Conservation (phyloP, 2,113 vertebrate species). For the Potamarius usumacintae region DNA sequence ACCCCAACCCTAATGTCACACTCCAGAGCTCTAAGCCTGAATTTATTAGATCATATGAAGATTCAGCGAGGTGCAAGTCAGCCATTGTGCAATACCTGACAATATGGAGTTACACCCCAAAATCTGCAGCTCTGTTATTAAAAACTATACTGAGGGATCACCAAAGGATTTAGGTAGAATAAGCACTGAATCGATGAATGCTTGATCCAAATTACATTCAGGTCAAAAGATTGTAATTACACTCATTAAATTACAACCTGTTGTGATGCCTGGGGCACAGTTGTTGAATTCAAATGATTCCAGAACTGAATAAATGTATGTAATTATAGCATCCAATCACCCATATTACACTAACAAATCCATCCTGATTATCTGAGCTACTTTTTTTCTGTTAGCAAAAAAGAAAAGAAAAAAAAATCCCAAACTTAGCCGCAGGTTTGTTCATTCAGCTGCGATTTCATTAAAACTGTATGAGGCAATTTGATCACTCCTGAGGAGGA, state of each 20-base stretch:
- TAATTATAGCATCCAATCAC: conserved; percentile 32
- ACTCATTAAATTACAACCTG: conserved; percentile 32
- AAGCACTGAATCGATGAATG: conserved; percentile 15
- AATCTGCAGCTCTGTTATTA: conserved; percentile 2
- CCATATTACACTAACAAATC: conserved; percentile 11
- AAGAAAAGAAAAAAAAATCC: neutral
- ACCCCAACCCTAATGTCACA: neutral
- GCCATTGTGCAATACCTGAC: neutral
- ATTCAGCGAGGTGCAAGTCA: neutral
- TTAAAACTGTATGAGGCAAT: conserved; percentile 7
- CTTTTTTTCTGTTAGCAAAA: neutral
- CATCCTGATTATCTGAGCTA: neutral
- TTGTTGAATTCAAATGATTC: conserved; percentile 33
- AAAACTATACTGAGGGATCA: neutral
- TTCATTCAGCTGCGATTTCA: neutral
- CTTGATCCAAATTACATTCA: conserved; percentile 24
- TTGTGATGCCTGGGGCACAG: neutral
- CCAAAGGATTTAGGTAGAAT: neutral
- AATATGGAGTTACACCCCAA: neutral
- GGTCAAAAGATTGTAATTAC: conserved; percentile 48
- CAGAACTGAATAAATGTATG: conserved; percentile 2
- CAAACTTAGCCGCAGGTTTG: neutral
- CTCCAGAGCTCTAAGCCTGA: neutral
- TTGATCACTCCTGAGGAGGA: neutral
- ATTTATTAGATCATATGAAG: neutral